Base-by-base conservation (phyloP, 2,113 vertebrate species). In the Uropsilus gracilis region DNA sequence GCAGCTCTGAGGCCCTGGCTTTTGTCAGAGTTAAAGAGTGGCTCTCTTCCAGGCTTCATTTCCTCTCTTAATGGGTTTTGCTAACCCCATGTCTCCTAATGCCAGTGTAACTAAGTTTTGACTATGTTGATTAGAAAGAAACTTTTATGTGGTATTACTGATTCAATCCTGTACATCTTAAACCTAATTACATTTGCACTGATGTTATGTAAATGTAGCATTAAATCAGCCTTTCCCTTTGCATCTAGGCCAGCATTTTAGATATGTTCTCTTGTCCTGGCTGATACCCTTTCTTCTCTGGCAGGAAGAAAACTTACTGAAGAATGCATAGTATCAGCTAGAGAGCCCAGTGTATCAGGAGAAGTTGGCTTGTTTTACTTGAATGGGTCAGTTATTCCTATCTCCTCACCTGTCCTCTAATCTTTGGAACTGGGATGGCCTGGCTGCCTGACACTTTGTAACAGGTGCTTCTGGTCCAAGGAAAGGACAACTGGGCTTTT, bases 121-220 rank as follows among this genome's bases (percentile, higher is more conserved):
- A 91, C 69, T 86, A 24, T 59, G 93, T 95, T 75, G 91, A 91
- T 88, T 86, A 92, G 93, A 94, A 91, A 73, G 80, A 89, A 87
- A 77, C 73, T 61, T n/a, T 50, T 14, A 0, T 14, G 17, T 81
- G 50, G 48, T 85, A 18, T 93, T 88, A 63, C 72, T 53, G 53
- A 81, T 34, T 86, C 72, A 90, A 10, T 89, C 50, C 39, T 72
- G 14, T 71, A 30, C 13, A 16, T 86, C 44, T 89, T 93, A 80
- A 71, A 69, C 64, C 89, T 91, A 76, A 72, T 89, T 80, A n/a
- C 13, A 34, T 66, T 86, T 89, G 91, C 63, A 86, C 32, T 63
- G 73, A 69, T 32, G 53, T 64, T 81, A 39, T 90, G 11, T 90
- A 81, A 94, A 78, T 61, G 34, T 11, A 63, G 32, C 14, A 4